Evolutionary conservation across 2,113 vertebrate genomes (phyloP).

Genomic region (Notarius lentiginosus): DNA sequence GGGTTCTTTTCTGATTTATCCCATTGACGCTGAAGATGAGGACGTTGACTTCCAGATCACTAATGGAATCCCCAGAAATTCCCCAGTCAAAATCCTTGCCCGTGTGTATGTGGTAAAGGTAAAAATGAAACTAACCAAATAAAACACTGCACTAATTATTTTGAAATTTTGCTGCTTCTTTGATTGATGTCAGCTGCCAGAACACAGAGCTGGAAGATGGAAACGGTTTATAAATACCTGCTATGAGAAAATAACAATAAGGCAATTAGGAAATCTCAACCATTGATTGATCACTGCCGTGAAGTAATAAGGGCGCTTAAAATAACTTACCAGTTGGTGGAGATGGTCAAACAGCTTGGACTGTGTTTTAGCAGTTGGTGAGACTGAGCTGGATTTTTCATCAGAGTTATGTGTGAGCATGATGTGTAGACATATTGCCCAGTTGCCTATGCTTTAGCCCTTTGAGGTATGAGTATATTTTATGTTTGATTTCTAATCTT

Average conservation of each 20-base stretch:
- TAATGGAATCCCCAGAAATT: conserved; percentile 82
- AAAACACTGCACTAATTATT: not conserved
- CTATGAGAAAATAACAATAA: not conserved
- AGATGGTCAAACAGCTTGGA: not conserved
- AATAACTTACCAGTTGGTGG: not conserved
- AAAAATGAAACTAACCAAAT: not conserved
- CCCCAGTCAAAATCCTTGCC: conserved; percentile 84
- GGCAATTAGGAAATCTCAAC: not conserved
- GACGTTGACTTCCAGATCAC: conserved; percentile 75
- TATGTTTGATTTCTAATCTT: no score
- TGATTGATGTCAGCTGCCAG: not conserved
- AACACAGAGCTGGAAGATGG: not conserved
- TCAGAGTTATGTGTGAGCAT: not conserved
- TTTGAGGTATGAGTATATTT: no score
- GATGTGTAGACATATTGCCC: not conserved
- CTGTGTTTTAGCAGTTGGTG: no score
- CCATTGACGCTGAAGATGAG: conserved; percentile 70
- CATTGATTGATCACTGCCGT: not conserved
- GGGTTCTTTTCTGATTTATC: conserved; percentile 91
- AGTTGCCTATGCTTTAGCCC: not conserved
- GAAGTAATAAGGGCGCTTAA: not conserved
- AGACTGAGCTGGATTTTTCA: not conserved
- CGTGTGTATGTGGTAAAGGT: conserved; percentile 88
- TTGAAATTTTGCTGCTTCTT: not conserved
- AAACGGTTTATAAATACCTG: not conserved